Base-by-base conservation (phyloP, 2,888 invertebrate genomes). In the Brenthis ino region DNA sequence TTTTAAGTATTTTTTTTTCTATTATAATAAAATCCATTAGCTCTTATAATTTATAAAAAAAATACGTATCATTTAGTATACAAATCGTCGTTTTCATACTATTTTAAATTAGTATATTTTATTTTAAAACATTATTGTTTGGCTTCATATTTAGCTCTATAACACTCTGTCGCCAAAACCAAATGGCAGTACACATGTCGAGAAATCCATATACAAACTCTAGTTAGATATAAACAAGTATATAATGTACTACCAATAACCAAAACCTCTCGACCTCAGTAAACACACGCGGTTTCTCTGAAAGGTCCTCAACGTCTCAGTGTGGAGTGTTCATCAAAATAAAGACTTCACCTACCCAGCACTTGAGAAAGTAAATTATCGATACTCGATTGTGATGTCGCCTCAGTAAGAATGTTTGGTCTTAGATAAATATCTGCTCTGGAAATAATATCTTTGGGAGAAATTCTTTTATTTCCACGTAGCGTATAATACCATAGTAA, bases 291-390 rank as follows among this genome's bases (percentile, higher is more conserved):
- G 16, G 48, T 50, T 43, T 33, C 58, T 55, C 48, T 53, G 48
- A 57, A 66, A 54, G 33, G 60, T 54, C 28, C 66, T 66, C 55
- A 13, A 48, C 20, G 33, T 48, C 48, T n/a, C 28, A 0, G 0
- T 13, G 28, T 63, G 51, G 48, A 60, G 66, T 55, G 60, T 60
- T 60, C 60, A 54, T 66, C 66, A 66, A 66, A 48, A 55, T 55
- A 50, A 55, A 66, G 66, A 60, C 66, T 50, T 63, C 61, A 63
- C 61, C 61, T 63, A 20, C 51, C 37, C 37, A 16, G 16, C 16
- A 13, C 63, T 63, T 53, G 14, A 53, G 51, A 63, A 63, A 63
- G 63, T 63, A 63, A 63, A 63, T 63, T 63, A 63, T 54, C 63
- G 63, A 53, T 54, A 63, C 63, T 20, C 16, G 20, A 63, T 2